These are phyloP conservation scores for Orchestia grillus DNA, from an alignment of 1,140 invertebrate species.

Conservation along the genomic window DNA sequence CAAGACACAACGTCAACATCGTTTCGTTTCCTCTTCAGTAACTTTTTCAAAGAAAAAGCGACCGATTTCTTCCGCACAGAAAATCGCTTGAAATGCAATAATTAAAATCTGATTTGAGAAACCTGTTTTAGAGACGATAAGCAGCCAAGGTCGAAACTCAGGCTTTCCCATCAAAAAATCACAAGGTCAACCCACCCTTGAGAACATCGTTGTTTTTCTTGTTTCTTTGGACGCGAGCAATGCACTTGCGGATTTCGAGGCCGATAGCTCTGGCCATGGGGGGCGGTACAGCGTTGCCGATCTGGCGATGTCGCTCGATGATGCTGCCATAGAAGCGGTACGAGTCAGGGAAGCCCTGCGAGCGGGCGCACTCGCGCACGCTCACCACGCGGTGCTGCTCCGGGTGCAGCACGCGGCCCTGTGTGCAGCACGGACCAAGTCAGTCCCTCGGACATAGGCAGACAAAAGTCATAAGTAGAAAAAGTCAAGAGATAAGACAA, in stretches of 20 bases:
- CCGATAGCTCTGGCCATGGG: conserved; percentile 84
- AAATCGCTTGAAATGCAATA: neutral
- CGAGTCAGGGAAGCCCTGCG: conserved; percentile 87
- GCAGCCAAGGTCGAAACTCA: neutral
- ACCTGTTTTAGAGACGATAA: neutral
- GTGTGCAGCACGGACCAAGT: conserved; percentile 1
- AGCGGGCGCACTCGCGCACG: conserved; percentile 87
- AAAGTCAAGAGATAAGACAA: too few species aligned
- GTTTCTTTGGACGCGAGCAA: conserved; percentile 32
- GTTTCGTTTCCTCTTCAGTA: neutral
- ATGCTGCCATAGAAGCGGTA: conserved; percentile 84
- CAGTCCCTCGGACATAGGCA: too few species aligned
- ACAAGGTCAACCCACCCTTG: neutral
- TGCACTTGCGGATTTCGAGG: conserved; percentile 78
- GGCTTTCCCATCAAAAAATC: neutral
- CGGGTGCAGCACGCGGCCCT: conserved; percentile 85
- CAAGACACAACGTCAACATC: neutral
- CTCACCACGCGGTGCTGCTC: conserved; percentile 85
- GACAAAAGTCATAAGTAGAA: neutral
- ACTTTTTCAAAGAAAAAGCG: neutral
- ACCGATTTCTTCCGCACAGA: neutral
- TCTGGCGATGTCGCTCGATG: conserved; percentile 86
- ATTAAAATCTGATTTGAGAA: neutral
- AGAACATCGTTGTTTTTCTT: neutral
- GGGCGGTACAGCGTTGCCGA: conserved; percentile 90